Evolutionary conservation across 2,113 vertebrate species (phyloP).

Genomic region (Gobio gobio): DNA sequence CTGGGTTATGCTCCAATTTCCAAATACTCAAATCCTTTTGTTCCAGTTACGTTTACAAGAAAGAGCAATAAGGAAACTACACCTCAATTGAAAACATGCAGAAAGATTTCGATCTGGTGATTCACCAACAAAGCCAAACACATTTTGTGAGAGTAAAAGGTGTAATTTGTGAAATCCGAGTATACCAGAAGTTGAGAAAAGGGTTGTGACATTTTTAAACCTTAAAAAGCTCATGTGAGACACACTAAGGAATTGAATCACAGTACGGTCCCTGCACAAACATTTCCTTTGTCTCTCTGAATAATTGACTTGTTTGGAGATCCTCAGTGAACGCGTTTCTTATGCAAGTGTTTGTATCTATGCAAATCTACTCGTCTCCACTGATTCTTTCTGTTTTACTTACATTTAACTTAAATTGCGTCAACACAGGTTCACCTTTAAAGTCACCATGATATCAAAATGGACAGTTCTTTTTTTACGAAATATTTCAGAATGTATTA

Average conservation of each 20-base stretch:
- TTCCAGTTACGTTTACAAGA: not conserved
- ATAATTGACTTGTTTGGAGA: conserved; percentile 29
- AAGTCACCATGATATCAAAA: too few species aligned
- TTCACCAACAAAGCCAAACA: not conserved
- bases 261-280: not conserved
- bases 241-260: not conserved
- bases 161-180: conserved; percentile 5
- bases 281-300: conserved; percentile 25
- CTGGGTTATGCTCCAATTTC: not conserved
- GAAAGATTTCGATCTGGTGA: not conserved
- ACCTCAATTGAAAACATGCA: not conserved
- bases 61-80: not conserved
- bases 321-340: not conserved
- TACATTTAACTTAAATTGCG: too few species aligned
- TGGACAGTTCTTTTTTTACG: too few species aligned
- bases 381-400: conserved; percentile 37
- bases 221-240: not conserved
- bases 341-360: not conserved
- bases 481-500: too few species aligned
- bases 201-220: not conserved
- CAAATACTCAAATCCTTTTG: not conserved
- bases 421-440: too few species aligned
- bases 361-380: not conserved
- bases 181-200: not conserved
- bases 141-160: not conserved